These are phyloP conservation scores for Halyomorpha halys DNA, from an alignment of 1,140 invertebrate genomes.

Conservation along the genomic window DNA sequence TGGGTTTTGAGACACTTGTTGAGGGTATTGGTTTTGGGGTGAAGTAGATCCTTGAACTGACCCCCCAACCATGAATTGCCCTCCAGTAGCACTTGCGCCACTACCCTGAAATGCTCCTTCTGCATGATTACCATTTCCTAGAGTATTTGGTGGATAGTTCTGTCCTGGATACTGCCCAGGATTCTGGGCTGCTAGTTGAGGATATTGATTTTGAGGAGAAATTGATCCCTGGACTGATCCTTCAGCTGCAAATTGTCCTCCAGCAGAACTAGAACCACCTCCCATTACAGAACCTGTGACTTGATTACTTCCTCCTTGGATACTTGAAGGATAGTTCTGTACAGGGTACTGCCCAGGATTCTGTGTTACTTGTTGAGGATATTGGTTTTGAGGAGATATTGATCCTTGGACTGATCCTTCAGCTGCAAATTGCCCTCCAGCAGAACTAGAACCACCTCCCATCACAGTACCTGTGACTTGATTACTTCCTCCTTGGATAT, in stretches of 20 bases:
- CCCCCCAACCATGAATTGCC: constrained; percentile 9
- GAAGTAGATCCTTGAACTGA: constrained; percentile 3
- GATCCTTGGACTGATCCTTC: constrained; percentile 11
- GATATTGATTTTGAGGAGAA: too few relatives aligned
- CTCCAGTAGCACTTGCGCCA: too few relatives aligned
- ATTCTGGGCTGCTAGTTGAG: too few relatives aligned
- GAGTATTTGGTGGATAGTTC: too few relatives aligned
- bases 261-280: background rate
- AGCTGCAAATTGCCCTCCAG: constrained; percentile 13
- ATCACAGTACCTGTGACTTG: background rate
- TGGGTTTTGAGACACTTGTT: background rate
- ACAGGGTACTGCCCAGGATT: background rate
- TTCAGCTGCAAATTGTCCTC: constrained; percentile 10
- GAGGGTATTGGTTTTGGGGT: background rate
- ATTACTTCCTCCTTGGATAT: background rate
- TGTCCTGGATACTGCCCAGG: background rate
- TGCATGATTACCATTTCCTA: too few relatives aligned
- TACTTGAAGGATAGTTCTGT: background rate
- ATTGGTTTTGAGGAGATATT: too few relatives aligned
- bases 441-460: background rate
- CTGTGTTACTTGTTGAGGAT: too few relatives aligned
- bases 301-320: background rate
- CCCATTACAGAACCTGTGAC: background rate
- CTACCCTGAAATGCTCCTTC: background rate
- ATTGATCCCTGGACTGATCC: constrained; percentile 11